These are phyloP conservation scores for Hiodon alosoides DNA, from an alignment of 2,113 vertebrate genomes.

Conservation along the genomic window DNA sequence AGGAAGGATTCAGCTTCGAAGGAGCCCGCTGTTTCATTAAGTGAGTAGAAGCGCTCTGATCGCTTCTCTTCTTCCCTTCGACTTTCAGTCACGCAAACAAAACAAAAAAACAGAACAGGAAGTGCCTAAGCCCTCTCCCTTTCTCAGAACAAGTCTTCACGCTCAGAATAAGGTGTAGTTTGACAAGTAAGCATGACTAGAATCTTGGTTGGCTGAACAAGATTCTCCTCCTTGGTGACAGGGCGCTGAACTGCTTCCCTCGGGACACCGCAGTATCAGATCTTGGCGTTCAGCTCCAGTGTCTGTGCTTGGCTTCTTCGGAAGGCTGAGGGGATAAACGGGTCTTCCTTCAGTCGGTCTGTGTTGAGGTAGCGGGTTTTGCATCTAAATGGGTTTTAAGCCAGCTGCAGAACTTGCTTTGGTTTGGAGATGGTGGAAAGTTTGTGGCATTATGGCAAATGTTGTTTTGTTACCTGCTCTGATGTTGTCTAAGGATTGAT, in stretches of 20 bases:
- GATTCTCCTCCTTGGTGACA: constrained; percentile 47
- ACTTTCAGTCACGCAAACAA: too few relatives aligned
- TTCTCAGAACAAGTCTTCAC: constrained; percentile 27
- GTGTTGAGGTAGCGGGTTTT: neutral
- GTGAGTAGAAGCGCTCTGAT: constrained; percentile 66
- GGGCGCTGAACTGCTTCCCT: neutral
- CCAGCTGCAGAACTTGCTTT: too few relatives aligned
- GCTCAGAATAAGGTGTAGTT: constrained; percentile 35
- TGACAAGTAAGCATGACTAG: constrained; percentile 47
- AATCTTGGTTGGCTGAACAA: constrained; percentile 40
- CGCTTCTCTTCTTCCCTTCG: neutral
- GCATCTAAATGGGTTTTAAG: too few relatives aligned
- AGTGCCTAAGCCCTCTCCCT: neutral
- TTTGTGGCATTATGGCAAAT: too few relatives aligned
- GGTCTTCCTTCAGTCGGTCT: neutral
- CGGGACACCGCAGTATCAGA: neutral
- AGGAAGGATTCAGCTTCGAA: constrained; percentile 96
- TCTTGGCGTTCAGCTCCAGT: neutral
- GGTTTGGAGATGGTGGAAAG: too few relatives aligned
- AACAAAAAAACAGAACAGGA: too few relatives aligned
- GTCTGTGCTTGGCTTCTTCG: neutral
- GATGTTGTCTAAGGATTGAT: too few relatives aligned
- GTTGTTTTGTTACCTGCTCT: too few relatives aligned
- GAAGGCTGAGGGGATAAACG: neutral
- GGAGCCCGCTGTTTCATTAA: constrained; percentile 96